Evolutionary conservation across 92 coral and sea anemone genomes (phyloP).

Genomic region (Paramuricea clavata): DNA sequence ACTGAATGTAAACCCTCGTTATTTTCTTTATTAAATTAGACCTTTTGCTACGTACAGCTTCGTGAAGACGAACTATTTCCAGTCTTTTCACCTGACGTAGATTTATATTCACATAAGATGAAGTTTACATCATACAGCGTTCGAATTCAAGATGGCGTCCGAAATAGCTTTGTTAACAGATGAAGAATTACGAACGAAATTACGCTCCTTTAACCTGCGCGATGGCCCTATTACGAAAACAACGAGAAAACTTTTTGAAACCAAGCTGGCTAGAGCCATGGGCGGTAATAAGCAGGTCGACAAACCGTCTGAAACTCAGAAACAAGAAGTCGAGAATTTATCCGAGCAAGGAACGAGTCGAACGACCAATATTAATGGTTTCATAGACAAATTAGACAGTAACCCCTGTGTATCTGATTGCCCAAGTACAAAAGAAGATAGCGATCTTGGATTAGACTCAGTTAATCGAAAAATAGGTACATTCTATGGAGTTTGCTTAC

Average conservation of each 20-base stretch:
- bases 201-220: constrained; percentile 70
- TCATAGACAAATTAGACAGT: not conserved
- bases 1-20: too few species aligned
- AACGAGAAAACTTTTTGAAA: constrained; percentile 83
- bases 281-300: constrained; percentile 38
- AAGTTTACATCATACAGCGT: not conserved
- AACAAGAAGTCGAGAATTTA: not conserved
- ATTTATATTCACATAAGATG: not conserved
- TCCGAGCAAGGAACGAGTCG: not conserved
- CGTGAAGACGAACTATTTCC: too few species aligned
- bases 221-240: constrained; percentile 85
- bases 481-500: constrained; percentile 91
- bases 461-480: constrained; percentile 36
- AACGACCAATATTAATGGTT: not conserved
- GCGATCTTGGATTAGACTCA: not conserved
- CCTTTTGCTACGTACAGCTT: too few species aligned
- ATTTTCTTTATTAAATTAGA: too few species aligned
- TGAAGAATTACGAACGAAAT: constrained; percentile 76
- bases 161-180: constrained; percentile 70
- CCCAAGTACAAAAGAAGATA: not conserved
- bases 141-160: constrained; percentile 85
- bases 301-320: not conserved
- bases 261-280: constrained; percentile 77
- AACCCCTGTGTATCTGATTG: not conserved
- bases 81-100: too few species aligned